Evolutionary conservation across 2,113 vertebrate species (phyloP), one percentile per base, ranked within the genome.

Genomic region (Crotalus tigris): DNA sequence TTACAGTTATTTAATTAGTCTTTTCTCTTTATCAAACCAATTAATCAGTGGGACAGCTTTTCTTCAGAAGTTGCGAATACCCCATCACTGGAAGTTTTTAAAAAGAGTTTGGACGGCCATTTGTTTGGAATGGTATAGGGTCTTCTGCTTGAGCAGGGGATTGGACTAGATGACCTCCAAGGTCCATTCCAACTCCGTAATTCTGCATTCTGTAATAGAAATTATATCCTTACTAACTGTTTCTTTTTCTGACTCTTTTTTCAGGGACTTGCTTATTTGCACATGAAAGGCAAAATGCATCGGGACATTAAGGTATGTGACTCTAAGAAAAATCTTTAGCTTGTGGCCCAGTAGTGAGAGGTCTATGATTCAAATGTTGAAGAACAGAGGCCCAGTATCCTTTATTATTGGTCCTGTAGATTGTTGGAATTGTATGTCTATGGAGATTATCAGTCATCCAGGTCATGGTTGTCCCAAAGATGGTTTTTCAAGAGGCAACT

Each of bases 271-370:
- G 98, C 98, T 55, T 99, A 99, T 97, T 98, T 99, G 94, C 99
- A 99, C 97, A 98, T 91, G 95, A 99, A 99, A 96, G 98, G 98
- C 89, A 99, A 99, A 98, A 99, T 99, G 99, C 99, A 99, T 95
- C 98, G 99, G 95, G 99, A 99, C 96, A 99, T 99, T 93, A 99
- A 99, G 98, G 99, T 99, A 98, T 39, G 88, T 94, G 92, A 93
- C 58, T 90, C 94, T 12, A 51, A 53, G 10, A 55, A 86, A 88
- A 91, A 93, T 88, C 44, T 44, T 89, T 44, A 44, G 33, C 75
- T 81, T 81, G 33, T 81, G 19, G 33, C 17, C 33, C 33, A 44
- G 17, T 44, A 44, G 75, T 44, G 19, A 44, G 33, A 44, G 75
- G 8, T 81, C 17, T 44, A 21, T 81, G 75, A 44, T 81, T 81